phyloP scores from a whole-genome alignment of 2,888 invertebrate species.

The Zelleria hepariella region DNA sequence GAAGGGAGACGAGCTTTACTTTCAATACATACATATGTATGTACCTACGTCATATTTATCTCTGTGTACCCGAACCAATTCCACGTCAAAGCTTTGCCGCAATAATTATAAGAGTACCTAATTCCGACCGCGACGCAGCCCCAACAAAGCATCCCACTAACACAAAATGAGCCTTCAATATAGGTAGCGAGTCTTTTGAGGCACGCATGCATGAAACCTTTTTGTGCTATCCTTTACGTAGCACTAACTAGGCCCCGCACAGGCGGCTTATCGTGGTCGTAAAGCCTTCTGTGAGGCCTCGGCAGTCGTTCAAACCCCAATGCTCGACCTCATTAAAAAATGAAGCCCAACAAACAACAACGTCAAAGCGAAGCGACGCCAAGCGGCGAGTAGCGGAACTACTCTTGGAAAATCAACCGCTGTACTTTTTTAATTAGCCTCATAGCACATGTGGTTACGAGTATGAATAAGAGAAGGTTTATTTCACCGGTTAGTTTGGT shows the following conservation, averaged over 20 bases:
- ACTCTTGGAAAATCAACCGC: constrained; percentile 61
- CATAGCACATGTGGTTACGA: constrained; percentile 63
- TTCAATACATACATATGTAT: too few species aligned
- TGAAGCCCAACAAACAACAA: constrained; percentile 38
- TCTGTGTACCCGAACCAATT: not conserved
- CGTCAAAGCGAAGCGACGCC: constrained; percentile 63
- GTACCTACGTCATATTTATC: too few species aligned
- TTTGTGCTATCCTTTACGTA: constrained; percentile 32
- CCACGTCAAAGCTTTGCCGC: constrained; percentile 14
- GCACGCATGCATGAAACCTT: constrained; percentile 30
- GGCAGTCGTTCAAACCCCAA: not conserved
- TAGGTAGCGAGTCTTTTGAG: constrained; percentile 47
- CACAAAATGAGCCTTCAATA: constrained; percentile 46
- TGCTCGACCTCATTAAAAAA: constrained; percentile 68
- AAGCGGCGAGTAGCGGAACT: constrained; percentile 67
- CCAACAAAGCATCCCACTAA: constrained; percentile 23
- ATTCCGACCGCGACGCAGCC: not conserved
- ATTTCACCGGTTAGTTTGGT: constrained; percentile 61
- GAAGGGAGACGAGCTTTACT: too few species aligned
- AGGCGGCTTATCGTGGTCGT: constrained; percentile 7
- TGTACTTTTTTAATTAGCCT: constrained; percentile 70
- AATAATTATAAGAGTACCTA: constrained; percentile 5
- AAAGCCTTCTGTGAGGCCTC: constrained; percentile 1
- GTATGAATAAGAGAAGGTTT: constrained; percentile 61
- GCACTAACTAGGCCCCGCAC: constrained; percentile 22